Evolutionary conservation across 92 coral and sea anemone genomes (phyloP), one percentile per base, ranked within the genome.

Genomic region (Actinostola sp.): DNA sequence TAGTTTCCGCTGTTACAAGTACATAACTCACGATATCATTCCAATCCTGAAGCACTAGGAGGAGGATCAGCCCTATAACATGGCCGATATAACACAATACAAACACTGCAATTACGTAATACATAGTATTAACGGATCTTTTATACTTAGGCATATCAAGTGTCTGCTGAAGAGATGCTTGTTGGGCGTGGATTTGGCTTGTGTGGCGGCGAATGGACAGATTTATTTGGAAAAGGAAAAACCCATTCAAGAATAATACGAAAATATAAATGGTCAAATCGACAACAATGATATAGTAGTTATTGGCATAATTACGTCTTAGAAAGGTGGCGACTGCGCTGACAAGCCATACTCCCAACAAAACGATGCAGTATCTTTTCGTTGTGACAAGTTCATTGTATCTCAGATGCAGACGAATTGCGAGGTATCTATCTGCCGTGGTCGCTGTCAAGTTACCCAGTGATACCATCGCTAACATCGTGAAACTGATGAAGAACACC

Each of bases 321-420:
- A 64, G 26, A 0, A 21, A 10, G n/a, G 52, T 39, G 24, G 36
- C 54, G 2, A 25, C 38, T 0, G 8, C 3, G 13, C 70, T 21
- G 0, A 9, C 2, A 13, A 64, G 1, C 70, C 70, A 64, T 33
- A 64, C 30, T 23, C 1, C 7, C 25, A 17, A 15, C 1, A 64
- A 24, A 43, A 19, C 11, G 23, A 43, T 12, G 15, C 21, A 23
- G 23, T 39, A 15, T 12, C 70, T 50, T 42, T 64, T 42, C 1
- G n/a, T 49, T 43, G 70, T 64, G 34, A 64, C 70, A 16, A 64
- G 33, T 24, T 64, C 55, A 23, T 64, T 24, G 36, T 64, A 64
- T 14, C 70, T 11, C 8, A 64, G 19, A n/a, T 64, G 70, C 7
- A 64, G 33, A 4, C n/a, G 16, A 10, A 64, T 34, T 16, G 70